phyloP scores from a whole-genome alignment of 1,140 invertebrate species.

The Anastatus disparis region DNA sequence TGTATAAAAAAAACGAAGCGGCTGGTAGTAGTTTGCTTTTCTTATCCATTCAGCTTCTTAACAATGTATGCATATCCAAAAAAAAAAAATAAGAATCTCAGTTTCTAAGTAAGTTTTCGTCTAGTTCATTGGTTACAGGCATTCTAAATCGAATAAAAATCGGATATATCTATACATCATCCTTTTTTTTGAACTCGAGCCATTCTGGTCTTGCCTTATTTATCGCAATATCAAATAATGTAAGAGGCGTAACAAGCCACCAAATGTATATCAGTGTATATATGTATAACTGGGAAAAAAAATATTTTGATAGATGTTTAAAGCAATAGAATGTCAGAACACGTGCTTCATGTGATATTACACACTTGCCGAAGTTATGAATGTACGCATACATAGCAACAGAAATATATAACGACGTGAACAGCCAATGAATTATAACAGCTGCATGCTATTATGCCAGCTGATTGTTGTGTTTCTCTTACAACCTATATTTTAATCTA shows the following conservation, averaged over 20 bases:
- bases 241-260: too few relatives aligned
- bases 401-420: too few relatives aligned
- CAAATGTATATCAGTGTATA: too few relatives aligned
- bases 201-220: slow-evolving; percentile 44
- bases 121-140: slow-evolving; percentile 35
- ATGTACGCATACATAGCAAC: slow-evolving; percentile 18
- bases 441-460: slow-evolving; percentile 50
- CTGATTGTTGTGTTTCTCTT: slow-evolving; percentile 42
- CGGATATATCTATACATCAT: too few relatives aligned
- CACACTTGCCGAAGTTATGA: too few relatives aligned
- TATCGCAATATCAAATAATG: slow-evolving; percentile 43
- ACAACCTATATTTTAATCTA: too few relatives aligned
- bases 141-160: slow-evolving; percentile 60
- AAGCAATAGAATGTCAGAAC: too few relatives aligned
- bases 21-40: too few relatives aligned
- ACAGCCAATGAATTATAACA: slow-evolving; percentile 54
- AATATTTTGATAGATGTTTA: too few relatives aligned
- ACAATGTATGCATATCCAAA: not conserved
- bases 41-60: not conserved
- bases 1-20: too few relatives aligned
- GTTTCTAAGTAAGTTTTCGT: slow-evolving; percentile 45
- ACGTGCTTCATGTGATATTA: too few relatives aligned
- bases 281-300: too few relatives aligned
- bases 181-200: slow-evolving; percentile 18
- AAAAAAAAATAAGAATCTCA: slow-evolving; percentile 21